A percentile compares a stretch with the other conserved stretches of the same genome.
These are phyloP conservation scores for Melanotaenia pygmaea DNA, from an alignment of 2,797 vertebrate genomes.

Conservation along the genomic window DNA sequence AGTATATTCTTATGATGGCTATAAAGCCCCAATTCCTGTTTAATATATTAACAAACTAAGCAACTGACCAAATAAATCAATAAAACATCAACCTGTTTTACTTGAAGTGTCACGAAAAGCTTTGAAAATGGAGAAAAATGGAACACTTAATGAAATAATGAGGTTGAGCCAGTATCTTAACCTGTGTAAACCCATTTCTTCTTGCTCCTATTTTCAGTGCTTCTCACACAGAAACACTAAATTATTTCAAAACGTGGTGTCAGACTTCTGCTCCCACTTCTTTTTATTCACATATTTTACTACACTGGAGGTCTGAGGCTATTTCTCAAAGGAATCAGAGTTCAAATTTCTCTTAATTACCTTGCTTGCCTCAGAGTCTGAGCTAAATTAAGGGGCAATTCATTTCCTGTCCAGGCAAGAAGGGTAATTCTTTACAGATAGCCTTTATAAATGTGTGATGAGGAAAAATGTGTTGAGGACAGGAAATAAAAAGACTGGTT, in stretches of 20 bases:
- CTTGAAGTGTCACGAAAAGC: constrained; percentile 1
- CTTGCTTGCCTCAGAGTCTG: constrained; percentile 38
- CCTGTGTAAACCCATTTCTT: constrained; percentile 32
- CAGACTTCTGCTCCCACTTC: constrained; percentile 15
- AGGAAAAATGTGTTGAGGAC: constrained; percentile 11
- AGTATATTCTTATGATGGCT: no score
- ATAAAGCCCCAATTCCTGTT: constrained; percentile 19
- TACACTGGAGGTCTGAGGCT: constrained; percentile 22
- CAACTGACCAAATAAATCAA: constrained; percentile 28
- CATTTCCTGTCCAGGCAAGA: constrained; percentile 59
- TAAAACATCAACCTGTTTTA: constrained; percentile 23
- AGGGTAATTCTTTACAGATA: constrained; percentile 44
- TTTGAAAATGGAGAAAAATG: background rate
- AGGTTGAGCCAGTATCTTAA: constrained; percentile 9
- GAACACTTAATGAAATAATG: constrained; percentile 16
- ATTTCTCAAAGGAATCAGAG: constrained; percentile 45
- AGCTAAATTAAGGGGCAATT: constrained; percentile 71
- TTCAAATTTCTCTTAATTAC: constrained; percentile 71
- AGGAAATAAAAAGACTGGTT: constrained; percentile 20
- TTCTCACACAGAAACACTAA: constrained; percentile 14
- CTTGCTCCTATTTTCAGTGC: constrained; percentile 7
- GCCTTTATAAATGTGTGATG: constrained; percentile 48
- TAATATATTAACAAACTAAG: constrained; percentile 36
- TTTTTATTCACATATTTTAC: constrained; percentile 35
- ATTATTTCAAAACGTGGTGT: constrained; percentile 12